Conservation (phyloP, 35 echinoderm and acorn worm species). For the Ophioderma brevispina region DNA sequence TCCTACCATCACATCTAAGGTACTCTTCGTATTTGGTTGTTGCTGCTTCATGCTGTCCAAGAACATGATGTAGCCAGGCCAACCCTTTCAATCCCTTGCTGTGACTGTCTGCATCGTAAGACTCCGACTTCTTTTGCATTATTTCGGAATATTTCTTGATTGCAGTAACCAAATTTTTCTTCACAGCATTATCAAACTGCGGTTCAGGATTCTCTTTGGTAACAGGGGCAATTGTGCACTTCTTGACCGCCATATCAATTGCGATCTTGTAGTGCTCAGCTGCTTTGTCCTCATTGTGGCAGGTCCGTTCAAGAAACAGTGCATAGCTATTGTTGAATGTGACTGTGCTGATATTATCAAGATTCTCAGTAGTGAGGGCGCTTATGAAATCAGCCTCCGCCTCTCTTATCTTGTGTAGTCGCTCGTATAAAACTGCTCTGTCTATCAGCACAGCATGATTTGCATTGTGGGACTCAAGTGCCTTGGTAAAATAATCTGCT, state of each 20-base stretch:
- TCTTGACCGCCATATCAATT: not conserved
- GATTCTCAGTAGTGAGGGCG: not conserved
- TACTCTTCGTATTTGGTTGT: not conserved
- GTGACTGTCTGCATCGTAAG: not conserved
- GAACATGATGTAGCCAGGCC: not conserved
- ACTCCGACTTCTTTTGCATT: not conserved
- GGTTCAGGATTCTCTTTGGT: not conserved
- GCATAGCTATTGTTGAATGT: not conserved
- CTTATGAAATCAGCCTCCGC: not conserved
- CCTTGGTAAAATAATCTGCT: not conserved
- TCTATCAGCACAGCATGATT: not conserved
- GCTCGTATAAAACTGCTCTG: not conserved
- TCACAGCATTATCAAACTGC: not conserved
- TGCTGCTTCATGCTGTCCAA: not conserved
- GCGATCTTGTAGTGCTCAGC: not conserved
- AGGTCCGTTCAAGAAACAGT: not conserved
- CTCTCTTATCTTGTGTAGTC: not conserved
- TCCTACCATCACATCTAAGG: not conserved
- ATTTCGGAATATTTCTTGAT: not conserved
- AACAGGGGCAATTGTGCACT: not conserved
- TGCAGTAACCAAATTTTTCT: not conserved
- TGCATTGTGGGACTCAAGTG: not conserved
- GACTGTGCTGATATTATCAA: too few species aligned
- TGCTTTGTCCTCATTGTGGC: not conserved
- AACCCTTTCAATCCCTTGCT: not conserved